Conservation (phyloP, 2,797 vertebrate genomes). For the Sciurus carolinensis region DNA sequence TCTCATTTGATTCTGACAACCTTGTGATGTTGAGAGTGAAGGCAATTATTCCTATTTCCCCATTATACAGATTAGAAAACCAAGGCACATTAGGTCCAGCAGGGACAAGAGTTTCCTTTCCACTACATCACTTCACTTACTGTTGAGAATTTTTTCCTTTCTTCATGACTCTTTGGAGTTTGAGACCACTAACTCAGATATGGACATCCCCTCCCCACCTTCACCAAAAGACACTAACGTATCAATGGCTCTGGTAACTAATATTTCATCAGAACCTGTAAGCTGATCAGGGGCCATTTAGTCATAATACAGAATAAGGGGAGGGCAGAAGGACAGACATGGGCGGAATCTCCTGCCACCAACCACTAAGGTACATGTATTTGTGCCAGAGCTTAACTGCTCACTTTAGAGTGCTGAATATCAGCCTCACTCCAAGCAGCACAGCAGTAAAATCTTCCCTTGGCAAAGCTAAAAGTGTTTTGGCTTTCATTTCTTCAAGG, state of each 20-base stretch:
- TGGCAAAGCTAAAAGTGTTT: constrained; percentile 62
- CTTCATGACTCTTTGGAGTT: neutral
- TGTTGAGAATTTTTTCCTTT: neutral
- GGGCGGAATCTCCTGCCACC: constrained; percentile 8
- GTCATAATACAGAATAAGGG: neutral
- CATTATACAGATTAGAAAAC: neutral
- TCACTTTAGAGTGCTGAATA: constrained; percentile 64
- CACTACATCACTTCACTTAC: neutral
- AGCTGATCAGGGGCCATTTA: constrained; percentile 49
- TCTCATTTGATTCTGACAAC: neutral
- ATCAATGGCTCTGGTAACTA: neutral
- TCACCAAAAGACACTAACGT: neutral
- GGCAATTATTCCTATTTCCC: neutral
- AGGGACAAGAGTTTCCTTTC: constrained; percentile 9
- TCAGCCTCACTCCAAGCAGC: neutral
- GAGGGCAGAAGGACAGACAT: neutral
- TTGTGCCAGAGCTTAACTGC: constrained; percentile 44
- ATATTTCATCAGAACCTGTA: neutral
- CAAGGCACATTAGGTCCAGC: neutral
- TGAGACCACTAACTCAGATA: constrained; percentile 43
- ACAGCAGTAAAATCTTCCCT: constrained; percentile 63
- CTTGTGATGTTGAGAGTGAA: neutral
- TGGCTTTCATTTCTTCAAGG: constrained; percentile 74
- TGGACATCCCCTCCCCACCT: neutral
- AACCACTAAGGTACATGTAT: constrained; percentile 24